phyloP scores from a whole-genome alignment of 2,888 invertebrate species.

The Tetragonisca angustula region DNA sequence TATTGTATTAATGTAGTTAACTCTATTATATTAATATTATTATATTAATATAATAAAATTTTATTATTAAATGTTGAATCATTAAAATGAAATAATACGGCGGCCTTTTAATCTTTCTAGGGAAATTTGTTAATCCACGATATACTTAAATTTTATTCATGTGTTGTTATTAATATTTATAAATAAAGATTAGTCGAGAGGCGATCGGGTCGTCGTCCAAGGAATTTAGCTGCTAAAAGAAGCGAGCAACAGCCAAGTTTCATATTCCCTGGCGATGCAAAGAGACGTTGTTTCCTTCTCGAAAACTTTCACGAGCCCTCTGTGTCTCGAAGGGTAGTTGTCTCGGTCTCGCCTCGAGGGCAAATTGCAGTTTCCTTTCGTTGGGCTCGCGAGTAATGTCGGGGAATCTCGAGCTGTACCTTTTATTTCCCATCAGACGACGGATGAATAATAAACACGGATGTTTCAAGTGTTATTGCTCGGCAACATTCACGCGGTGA shows the following conservation, averaged over 20 bases:
- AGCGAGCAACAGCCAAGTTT: not conserved
- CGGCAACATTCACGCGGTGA: conserved; percentile 33
- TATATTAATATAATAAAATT: too few relatives aligned
- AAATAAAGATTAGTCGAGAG: not conserved
- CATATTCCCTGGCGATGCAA: too few relatives aligned
- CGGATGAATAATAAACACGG: conserved; percentile 50
- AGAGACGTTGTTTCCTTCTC: not conserved
- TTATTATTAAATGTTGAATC: too few relatives aligned
- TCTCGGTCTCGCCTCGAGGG: not conserved
- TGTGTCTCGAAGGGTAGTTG: conserved; percentile 21
- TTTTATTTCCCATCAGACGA: conserved; percentile 42
- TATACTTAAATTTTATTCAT: too few relatives aligned
- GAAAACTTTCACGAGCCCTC: conserved; percentile 18
- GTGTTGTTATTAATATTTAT: too few relatives aligned
- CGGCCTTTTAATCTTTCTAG: too few relatives aligned
- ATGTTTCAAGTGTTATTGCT: conserved; percentile 18
- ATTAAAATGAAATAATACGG: too few relatives aligned
- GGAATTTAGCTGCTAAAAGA: not conserved
- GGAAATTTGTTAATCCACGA: too few relatives aligned
- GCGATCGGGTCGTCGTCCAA: not conserved
- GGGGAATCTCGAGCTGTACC: conserved; percentile 23
- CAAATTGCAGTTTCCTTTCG: conserved; percentile 25
- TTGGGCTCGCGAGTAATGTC: conserved; percentile 18
- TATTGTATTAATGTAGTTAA: too few relatives aligned
- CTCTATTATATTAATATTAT: too few relatives aligned